Base-by-base conservation (phyloP, 2,888 invertebrate species). In the Drepanosiphum platanoidis region DNA sequence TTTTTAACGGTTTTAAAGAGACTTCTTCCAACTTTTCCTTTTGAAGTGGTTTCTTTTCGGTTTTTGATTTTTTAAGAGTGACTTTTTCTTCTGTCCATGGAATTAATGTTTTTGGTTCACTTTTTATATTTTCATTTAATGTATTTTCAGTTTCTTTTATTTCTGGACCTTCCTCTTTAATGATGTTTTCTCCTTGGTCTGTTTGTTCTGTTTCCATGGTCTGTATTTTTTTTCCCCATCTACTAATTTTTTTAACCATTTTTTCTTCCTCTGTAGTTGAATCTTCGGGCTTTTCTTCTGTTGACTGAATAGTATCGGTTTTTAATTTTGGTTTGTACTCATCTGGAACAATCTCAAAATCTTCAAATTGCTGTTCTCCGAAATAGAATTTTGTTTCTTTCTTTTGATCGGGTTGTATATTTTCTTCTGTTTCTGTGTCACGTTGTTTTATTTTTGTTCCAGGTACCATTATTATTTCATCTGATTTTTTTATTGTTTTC, bases 81-180 rank as follows among this genome's bases (percentile, higher is more conserved):
- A 90, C 87, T 71, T 88, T 88, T 86, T 90, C 90, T 84, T 90
- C 88, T 0, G 89, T 89, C 90, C 90, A 90, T 1, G 90, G 89
- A 36, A 88, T 89, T 9, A 87, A 77, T 61, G 80, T 52, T 88
- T 88, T 34, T 66, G 46, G 68, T 42, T 58, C 11, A 15, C 66
- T 34, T 30, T 86, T 27, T n/a, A 74, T 7, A n/a, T 46, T 13
- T 46, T 72, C 72, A 32, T 13, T 72, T 7, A 13, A 8, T 5
- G 52, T 30, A 13, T 82, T 34, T 27, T 61, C 18, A 11, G n/a
- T 22, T 52, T 79, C 7, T 87, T 72, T 30, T 86, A 79, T 58
- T 86, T 78, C 82, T 18, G 75, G n/a, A 34, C 84, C 27, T 58
- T 39, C 18, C 3, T 46, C 61, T 22, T 81, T 68, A n/a, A 15